phyloP scores from a whole-genome alignment of 2,113 vertebrate genomes.

The Orthonyx spaldingii region DNA sequence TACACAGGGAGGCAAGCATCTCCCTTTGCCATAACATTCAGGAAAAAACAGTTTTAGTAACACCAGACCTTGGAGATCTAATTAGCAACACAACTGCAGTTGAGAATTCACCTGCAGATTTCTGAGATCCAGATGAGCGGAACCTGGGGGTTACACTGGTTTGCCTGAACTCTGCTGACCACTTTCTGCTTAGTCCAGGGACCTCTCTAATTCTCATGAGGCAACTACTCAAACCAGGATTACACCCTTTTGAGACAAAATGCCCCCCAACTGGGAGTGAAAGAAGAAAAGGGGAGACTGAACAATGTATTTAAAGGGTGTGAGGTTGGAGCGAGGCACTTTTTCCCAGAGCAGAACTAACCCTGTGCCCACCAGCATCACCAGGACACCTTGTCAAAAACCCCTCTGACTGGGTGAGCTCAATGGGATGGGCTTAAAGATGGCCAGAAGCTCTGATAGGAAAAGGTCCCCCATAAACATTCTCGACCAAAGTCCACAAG shows the following conservation, averaged over 20 bases:
- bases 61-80: not conserved
- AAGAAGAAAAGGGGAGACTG: not conserved
- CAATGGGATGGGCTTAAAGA: rapidly evolving
- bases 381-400: not conserved
- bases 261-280: not conserved
- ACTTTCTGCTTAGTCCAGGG: not conserved
- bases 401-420: not conserved
- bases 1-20: not conserved
- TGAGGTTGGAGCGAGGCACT: not conserved
- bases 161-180: not conserved
- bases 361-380: not conserved
- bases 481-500: not conserved
- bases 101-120: not conserved
- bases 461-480: not conserved
- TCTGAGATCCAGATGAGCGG: not conserved
- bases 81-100: not conserved
- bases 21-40: not conserved
- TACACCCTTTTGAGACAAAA: not conserved
- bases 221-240: not conserved
- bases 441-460: not conserved
- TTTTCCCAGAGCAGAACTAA: not conserved
- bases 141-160: not conserved
- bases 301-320: not conserved
- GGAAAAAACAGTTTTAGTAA: not conserved
- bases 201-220: not conserved